These are phyloP conservation scores for Gymnoscopelus microlampas DNA, from an alignment of 2,797 vertebrate genomes.

Conservation along the genomic window DNA sequence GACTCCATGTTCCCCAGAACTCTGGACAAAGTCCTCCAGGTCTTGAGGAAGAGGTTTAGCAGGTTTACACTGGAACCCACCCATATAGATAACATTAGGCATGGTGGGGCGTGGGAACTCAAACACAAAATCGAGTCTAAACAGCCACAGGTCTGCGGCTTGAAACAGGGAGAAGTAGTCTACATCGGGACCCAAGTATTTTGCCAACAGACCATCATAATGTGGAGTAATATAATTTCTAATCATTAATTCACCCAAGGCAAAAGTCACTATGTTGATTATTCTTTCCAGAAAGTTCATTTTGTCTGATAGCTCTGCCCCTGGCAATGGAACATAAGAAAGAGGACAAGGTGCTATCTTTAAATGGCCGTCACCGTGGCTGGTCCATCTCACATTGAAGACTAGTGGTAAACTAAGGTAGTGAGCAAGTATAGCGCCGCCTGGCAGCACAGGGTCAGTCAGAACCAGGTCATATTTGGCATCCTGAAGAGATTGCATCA, in stretches of 20 bases:
- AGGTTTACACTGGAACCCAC: constrained; percentile 82
- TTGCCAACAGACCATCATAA: constrained; percentile 61
- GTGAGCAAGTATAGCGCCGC: constrained; percentile 34
- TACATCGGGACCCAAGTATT: constrained; percentile 64
- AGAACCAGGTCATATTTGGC: constrained; percentile 31
- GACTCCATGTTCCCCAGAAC: constrained; percentile 77
- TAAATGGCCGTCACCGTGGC: constrained; percentile 68
- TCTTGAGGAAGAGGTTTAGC: constrained; percentile 69
- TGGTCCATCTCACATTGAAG: constrained; percentile 70
- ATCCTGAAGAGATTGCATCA: constrained; percentile 16
- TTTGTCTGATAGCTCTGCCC: constrained; percentile 61
- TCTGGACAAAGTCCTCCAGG: constrained; percentile 77
- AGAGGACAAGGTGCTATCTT: constrained; percentile 69
- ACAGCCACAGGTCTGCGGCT: constrained; percentile 80
- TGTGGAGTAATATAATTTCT: constrained; percentile 48
- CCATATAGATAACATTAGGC: constrained; percentile 82
- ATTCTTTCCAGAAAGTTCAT: constrained; percentile 66
- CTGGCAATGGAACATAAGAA: constrained; percentile 66
- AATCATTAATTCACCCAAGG: constrained; percentile 37
- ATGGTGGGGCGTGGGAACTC: constrained; percentile 84
- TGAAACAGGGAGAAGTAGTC: constrained; percentile 68
- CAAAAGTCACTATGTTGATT: constrained; percentile 46
- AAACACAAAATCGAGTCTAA: constrained; percentile 83
- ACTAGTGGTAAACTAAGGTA: constrained; percentile 44
- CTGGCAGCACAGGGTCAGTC: constrained; percentile 37